A percentile compares a stretch with the other conserved stretches of the same genome.
Conservation (phyloP, 2,888 invertebrate species). For the Lasius fuliginosus region DNA sequence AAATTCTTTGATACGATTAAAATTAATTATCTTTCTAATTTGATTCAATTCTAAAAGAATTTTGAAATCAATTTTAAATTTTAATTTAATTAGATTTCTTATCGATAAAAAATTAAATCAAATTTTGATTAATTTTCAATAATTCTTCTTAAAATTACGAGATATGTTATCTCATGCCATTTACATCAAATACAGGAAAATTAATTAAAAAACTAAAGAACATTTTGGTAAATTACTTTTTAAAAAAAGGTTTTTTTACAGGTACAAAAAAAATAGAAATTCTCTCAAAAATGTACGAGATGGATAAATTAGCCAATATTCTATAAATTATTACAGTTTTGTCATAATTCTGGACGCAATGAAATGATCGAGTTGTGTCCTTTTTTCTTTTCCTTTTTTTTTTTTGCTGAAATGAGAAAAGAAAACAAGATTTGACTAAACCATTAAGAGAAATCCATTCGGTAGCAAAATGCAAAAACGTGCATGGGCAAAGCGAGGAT, state of each 20-base stretch:
- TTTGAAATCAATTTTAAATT: not conserved
- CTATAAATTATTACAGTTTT: not conserved
- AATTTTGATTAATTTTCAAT: not conserved
- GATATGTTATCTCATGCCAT: not conserved
- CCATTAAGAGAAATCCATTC: conserved; percentile 54
- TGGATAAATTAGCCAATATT: not conserved
- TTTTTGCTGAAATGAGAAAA: not conserved
- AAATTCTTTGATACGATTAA: not conserved
- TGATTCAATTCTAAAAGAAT: not conserved
- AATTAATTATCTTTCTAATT: not conserved
- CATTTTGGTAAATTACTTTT: not conserved
- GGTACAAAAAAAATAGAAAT: not conserved
- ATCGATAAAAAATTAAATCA: not conserved
- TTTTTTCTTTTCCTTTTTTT: not conserved
- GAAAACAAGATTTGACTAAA: not conserved
- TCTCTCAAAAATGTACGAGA: not conserved
- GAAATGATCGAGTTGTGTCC: conserved; percentile 6
- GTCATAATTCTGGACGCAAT: not conserved
- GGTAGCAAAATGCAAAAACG: conserved; percentile 51
- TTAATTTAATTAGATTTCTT: not conserved
- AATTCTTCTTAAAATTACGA: not conserved
- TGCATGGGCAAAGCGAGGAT: conserved; percentile 63
- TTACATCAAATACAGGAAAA: not conserved
- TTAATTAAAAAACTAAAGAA: not conserved
- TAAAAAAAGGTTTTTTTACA: not conserved